These are phyloP conservation scores for Octomys mimax DNA, from an alignment of 2,797 vertebrate species.

Conservation along the genomic window DNA sequence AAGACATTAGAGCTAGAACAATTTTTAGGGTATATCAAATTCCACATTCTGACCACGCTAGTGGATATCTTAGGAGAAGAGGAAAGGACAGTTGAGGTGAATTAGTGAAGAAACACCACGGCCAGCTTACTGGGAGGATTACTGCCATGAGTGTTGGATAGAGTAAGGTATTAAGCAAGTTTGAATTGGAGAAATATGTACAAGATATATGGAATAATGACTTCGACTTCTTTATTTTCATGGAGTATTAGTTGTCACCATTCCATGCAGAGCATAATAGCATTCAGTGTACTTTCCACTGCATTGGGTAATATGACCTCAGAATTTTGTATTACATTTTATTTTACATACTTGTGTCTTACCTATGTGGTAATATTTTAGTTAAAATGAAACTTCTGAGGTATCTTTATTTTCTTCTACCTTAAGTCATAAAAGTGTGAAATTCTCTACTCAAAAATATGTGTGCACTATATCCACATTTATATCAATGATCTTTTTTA, in stretches of 20 bases:
- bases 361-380: neutral
- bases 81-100: neutral
- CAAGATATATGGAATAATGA: neutral
- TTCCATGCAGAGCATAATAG: neutral
- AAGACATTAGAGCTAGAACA: neutral
- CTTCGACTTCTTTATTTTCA: neutral
- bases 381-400: neutral
- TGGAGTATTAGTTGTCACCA: neutral
- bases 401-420: neutral
- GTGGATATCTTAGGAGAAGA: neutral
- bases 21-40: neutral
- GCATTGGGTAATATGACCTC: neutral
- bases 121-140: neutral
- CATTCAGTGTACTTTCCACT: neutral
- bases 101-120: neutral
- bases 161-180: conserved; percentile 3
- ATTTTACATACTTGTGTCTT: neutral
- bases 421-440: neutral
- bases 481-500: neutral
- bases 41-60: neutral
- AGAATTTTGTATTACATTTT: neutral
- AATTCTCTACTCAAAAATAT: neutral
- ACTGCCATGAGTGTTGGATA: neutral
- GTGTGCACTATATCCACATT: neutral
- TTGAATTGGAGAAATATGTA: conserved; percentile 36